These are phyloP conservation scores for Poecilia velifera DNA, from an alignment of 2,797 vertebrate genomes.

Conservation along the genomic window DNA sequence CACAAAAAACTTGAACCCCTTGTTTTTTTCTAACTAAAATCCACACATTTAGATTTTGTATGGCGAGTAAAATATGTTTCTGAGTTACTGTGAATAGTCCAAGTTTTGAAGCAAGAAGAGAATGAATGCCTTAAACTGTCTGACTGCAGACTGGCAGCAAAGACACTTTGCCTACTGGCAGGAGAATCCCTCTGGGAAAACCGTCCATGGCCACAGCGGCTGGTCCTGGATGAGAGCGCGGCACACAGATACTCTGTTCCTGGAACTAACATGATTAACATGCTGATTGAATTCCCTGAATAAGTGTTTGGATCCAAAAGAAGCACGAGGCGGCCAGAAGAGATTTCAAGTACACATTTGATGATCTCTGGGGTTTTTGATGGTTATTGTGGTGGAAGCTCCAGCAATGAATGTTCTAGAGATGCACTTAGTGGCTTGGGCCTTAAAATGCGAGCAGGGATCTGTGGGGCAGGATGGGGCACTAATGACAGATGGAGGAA, in stretches of 20 bases:
- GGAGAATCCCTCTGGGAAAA: conserved; percentile 35
- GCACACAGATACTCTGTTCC: conserved; percentile 32
- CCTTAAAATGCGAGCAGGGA: conserved; percentile 54
- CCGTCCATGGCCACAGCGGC: conserved; percentile 37
- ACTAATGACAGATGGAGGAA: conserved; percentile 60
- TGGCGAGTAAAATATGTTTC: not conserved
- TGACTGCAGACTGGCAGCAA: conserved; percentile 31
- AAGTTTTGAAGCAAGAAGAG: not conserved
- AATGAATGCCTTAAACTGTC: conserved; percentile 8
- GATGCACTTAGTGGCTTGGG: conserved; percentile 57
- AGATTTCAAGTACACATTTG: conserved; percentile 56
- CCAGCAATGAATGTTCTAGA: conserved; percentile 51
- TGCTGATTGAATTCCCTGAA: conserved; percentile 42
- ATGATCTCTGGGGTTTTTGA: conserved; percentile 59
- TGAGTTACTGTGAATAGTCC: not conserved
- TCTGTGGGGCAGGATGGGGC: conserved; percentile 30
- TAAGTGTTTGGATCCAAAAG: conserved; percentile 51
- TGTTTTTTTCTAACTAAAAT: not conserved
- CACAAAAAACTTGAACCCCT: not conserved
- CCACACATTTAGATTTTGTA: not conserved
- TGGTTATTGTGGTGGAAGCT: conserved; percentile 63
- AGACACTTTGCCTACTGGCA: conserved; percentile 41
- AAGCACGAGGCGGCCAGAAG: conserved; percentile 50
- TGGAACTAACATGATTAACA: conserved; percentile 56
- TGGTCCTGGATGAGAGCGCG: conserved; percentile 43